phyloP scores from a whole-genome alignment of 2,888 invertebrate species.

The Xylocampa areola region DNA sequence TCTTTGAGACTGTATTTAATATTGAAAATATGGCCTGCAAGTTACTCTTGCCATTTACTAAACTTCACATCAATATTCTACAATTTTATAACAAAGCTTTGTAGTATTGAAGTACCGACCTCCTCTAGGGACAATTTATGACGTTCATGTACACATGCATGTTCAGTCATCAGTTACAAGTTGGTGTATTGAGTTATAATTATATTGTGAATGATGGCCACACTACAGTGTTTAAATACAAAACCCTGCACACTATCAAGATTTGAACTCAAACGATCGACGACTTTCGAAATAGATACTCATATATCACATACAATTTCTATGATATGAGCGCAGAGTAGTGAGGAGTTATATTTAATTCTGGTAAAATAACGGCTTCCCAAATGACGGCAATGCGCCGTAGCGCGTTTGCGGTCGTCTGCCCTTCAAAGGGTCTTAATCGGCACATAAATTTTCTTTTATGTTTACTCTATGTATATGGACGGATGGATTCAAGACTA shows the following conservation, averaged over 20 bases:
- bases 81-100: constrained; percentile 21
- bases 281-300: constrained; percentile 12
- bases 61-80: not conserved
- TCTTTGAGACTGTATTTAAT: constrained; percentile 9
- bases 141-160: constrained; percentile 44
- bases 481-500: constrained; percentile 60
- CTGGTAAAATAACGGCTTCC: constrained; percentile 75
- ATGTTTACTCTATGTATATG: constrained; percentile 75
- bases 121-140: constrained; percentile 36
- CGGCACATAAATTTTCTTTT: constrained; percentile 83
- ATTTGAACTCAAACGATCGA: no score
- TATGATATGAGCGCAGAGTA: constrained; percentile 29
- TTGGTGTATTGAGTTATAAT: constrained; percentile 49
- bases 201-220: constrained; percentile 27
- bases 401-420: constrained; percentile 75
- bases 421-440: constrained; percentile 80
- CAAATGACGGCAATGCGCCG: constrained; percentile 76
- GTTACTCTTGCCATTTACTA: no score
- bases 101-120: constrained; percentile 11
- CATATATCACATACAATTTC: not conserved
- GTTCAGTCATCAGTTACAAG: constrained; percentile 56
- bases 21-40: not conserved
- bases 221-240: constrained; percentile 35
- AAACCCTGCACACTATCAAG: constrained; percentile 22
- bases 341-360: constrained; percentile 63